phyloP scores from a whole-genome alignment of 2,797 vertebrate genomes.

The Pseudocheirus occidentalis region DNA sequence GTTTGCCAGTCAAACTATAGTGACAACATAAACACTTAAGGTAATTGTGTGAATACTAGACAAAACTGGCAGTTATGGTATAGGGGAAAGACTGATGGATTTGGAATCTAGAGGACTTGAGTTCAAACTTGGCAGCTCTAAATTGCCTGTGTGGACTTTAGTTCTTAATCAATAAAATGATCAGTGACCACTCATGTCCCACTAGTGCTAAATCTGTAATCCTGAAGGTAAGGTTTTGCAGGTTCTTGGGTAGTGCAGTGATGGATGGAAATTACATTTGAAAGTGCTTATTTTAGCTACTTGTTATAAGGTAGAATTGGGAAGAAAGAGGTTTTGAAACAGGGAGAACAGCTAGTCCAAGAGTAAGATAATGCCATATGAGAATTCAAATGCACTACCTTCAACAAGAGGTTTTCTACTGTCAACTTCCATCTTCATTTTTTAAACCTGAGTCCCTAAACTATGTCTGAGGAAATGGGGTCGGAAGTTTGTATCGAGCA shows the following conservation, averaged over 20 bases:
- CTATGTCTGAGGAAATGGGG: slow-evolving; percentile 6
- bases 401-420: slow-evolving; percentile 6
- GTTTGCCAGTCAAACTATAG: not conserved
- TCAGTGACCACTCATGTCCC: not conserved
- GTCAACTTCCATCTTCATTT: slow-evolving; percentile 28
- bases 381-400: not conserved
- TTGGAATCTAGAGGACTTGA: not conserved
- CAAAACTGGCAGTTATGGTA: not conserved
- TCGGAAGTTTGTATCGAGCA: not conserved
- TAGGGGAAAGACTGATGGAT: not conserved
- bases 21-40: not conserved
- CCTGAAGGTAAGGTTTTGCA: not conserved
- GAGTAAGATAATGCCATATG: not conserved
- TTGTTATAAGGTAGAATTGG: not conserved
- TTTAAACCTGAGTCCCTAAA: not conserved
- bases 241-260: slow-evolving; percentile 36
- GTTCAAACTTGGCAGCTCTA: not conserved
- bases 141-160: not conserved
- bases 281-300: slow-evolving; percentile 55
- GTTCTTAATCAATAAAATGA: not conserved
- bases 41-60: not conserved
- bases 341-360: slow-evolving; percentile 14
- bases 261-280: slow-evolving; percentile 40
- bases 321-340: slow-evolving; percentile 39
- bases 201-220: not conserved